Conservation (phyloP, 2,888 invertebrate genomes). For the Chydorus sphaericus region DNA sequence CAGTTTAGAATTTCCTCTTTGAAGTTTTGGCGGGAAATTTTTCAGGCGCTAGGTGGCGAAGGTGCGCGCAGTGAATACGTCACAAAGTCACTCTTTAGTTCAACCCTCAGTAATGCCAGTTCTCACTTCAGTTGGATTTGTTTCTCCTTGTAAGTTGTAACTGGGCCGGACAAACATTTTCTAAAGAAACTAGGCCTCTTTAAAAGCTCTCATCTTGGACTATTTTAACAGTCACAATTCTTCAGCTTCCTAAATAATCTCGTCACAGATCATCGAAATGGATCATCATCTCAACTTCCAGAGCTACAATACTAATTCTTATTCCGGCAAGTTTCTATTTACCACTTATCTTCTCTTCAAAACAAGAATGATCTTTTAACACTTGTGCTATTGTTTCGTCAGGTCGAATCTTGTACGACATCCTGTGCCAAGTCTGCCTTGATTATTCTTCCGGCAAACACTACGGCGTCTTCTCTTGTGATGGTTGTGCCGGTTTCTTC, state of each 20-base stretch:
- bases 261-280: slow-evolving; percentile 7
- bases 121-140: too few species aligned
- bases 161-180: too few species aligned
- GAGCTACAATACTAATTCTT: neutral
- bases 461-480: slow-evolving; percentile 97
- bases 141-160: too few species aligned
- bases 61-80: too few species aligned
- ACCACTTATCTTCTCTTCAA: neutral
- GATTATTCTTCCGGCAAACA: slow-evolving; percentile 98
- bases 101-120: too few species aligned
- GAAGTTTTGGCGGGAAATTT: too few species aligned
- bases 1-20: too few species aligned
- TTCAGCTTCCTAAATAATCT: neutral
- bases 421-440: slow-evolving; percentile 91
- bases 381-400: slow-evolving; percentile 26
- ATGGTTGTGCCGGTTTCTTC: slow-evolving; percentile 61
- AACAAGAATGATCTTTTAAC: neutral
- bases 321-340: slow-evolving; percentile 4
- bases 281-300: slow-evolving; percentile 4
- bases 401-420: slow-evolving; percentile 94
- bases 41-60: too few species aligned
- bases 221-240: neutral
- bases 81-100: too few species aligned
- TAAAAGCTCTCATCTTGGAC: neutral
- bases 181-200: too few species aligned